phyloP scores from a whole-genome alignment of 2,888 invertebrate genomes.

The Mimumesa dahlbomi region DNA sequence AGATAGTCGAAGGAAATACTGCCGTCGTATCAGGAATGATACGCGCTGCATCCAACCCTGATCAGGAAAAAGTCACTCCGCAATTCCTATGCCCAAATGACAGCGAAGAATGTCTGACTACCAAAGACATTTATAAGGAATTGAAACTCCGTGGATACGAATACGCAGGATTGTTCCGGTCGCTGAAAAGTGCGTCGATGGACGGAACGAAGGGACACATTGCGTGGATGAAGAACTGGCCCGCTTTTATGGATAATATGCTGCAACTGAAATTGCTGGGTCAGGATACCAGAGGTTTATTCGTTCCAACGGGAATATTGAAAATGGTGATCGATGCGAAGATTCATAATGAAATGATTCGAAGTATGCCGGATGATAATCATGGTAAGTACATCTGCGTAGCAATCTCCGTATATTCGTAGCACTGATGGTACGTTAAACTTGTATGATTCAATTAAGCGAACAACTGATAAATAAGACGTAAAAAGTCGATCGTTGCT shows the following conservation, averaged over 20 bases:
- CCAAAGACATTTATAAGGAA: conserved; percentile 80
- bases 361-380: conserved; percentile 60
- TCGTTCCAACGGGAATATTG: conserved; percentile 83
- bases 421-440: too few species aligned
- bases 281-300: conserved; percentile 80
- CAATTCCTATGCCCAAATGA: conserved; percentile 56
- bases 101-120: conserved; percentile 67
- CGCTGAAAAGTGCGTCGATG: conserved; percentile 80
- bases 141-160: conserved; percentile 82
- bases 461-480: too few species aligned
- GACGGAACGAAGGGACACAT: conserved; percentile 77
- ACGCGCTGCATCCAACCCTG: conserved; percentile 82
- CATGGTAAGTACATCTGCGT: conserved; percentile 72
- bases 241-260: conserved; percentile 87
- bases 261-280: conserved; percentile 83
- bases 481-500: too few species aligned
- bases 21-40: conserved; percentile 88
- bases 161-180: conserved; percentile 81
- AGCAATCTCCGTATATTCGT: too few species aligned
- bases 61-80: conserved; percentile 69
- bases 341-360: conserved; percentile 73
- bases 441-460: too few species aligned
- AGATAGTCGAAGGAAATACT: conserved; percentile 86
- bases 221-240: conserved; percentile 85
- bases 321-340: conserved; percentile 83